Base-by-base conservation (phyloP, 2,113 vertebrate species). In the Otis tarda region DNA sequence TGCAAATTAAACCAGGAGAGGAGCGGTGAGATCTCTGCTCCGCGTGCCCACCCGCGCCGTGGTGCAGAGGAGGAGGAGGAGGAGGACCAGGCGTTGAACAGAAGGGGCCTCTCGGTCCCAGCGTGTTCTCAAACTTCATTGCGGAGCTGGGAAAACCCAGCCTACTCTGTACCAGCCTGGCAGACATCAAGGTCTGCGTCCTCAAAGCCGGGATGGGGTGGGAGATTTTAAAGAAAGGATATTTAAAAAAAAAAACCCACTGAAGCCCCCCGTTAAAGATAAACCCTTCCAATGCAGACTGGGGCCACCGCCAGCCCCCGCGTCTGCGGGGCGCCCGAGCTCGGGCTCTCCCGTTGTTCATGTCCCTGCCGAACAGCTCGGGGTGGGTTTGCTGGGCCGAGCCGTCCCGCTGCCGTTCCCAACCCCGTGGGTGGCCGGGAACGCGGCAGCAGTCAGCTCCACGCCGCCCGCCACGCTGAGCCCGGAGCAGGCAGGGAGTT, bases 301-400 rank as follows among this genome's bases (percentile, higher is more conserved):
- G 8, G 2, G 59, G 64, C 16, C 39, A 1, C 12, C 2, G 21
- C 28, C 43, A 2, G 31, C n/a, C 12, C 25, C 73, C 31, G 6
- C 47, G 1, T 5, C 9, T 17, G 47, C 55, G 20, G 35, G 14
- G 8, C 30, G 53, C 49, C 19, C 4, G 47, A 6, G 10, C 23
- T 12, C 6, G 2, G n/a, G 7, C 65, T 35, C 74, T 28, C 39
- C 61, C 4, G 17, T 6, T n/a, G 2, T 49, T 13, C 67, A 0
- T 8, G 24, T 25, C 45, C 53, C 35, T 3, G 12, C 17, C 3
- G 4, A n/a, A 2, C 18, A 4, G 49, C 41, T 4, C 14, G 0
- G 56, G 69, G 25, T 23, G 68, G 69, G 28, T 10, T 35, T 57
- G 57, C 30, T 0, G 4, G 47, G 82, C 69, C 21, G 49, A 64